Base-by-base conservation (phyloP, 2,797 vertebrate genomes). In the Hippocampus kuda region DNA sequence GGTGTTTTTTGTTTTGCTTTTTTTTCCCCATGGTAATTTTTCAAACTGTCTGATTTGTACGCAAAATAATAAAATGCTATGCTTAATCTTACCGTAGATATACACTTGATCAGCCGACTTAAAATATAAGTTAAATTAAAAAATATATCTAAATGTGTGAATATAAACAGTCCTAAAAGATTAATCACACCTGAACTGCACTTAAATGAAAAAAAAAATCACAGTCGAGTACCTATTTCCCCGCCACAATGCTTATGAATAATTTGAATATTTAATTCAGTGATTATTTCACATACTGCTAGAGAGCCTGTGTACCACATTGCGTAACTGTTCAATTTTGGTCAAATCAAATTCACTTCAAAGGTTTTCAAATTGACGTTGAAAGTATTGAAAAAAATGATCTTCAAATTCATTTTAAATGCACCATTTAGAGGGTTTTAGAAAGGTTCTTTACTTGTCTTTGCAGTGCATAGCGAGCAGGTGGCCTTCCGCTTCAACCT, bases 401-500 rank as follows among this genome's bases (percentile, higher is more conserved):
- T 5, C 2, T 49, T 49, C 15, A 6, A n/a, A 24, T 54, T 0
- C 48, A 51, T 51, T 51, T 57, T 59, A 59, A 59, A 26, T 2
- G 56, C 12, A 5, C 26, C 13, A n/a, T 10, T 26, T 56, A 59
- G 5, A 34, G 16, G 16, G 13, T 54, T 41, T 59, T 26, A 57
- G 3, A 57, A 26, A 2, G 20, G 24, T 51, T 67, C 2, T 49
- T 42, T 34, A 73, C 42, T 46, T 18, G 34, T 22, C 15, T 16
- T n/a, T 67, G 5, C 84, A 94, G 94, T 91, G 81, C 88, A 84
- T 67, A 87, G 91, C 1, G 88, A 93, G 7, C 90, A 92, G 74
- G 88, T 94, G 82, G 88, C 89, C 79, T 95, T 92, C 85, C 85
- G 91, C 74, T 97, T 97, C 64, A 80, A 91, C 61, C 81, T 96